phyloP scores from a whole-genome alignment of 2,888 invertebrate species.

The Epinotia nisella region DNA sequence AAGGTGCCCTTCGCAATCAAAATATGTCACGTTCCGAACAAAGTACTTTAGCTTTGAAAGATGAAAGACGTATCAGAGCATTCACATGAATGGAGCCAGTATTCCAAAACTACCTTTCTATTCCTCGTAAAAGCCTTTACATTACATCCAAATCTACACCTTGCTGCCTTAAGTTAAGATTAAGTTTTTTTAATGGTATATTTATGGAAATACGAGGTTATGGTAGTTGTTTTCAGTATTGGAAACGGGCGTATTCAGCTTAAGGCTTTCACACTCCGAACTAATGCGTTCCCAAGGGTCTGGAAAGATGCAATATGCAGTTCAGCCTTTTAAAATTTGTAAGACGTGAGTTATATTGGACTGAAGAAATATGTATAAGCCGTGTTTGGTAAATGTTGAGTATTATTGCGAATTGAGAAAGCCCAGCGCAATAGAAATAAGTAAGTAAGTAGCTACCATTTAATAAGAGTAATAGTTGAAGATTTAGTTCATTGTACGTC shows the following conservation, averaged over 20 bases:
- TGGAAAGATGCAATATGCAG: slow-evolving; percentile 24
- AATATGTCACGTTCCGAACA: slow-evolving; percentile 3
- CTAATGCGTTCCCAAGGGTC: slow-evolving; percentile 28
- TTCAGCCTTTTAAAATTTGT: background rate
- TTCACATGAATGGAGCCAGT: slow-evolving; percentile 14
- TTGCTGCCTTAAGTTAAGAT: background rate
- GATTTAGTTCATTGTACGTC: no score
- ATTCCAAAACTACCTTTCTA: background rate
- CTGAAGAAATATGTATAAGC: no score
- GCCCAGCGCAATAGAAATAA: background rate
- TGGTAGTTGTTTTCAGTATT: background rate
- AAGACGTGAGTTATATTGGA: background rate
- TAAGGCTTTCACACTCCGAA: slow-evolving; percentile 10
- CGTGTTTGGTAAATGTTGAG: background rate
- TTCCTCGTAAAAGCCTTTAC: background rate
- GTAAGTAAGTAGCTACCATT: no score
- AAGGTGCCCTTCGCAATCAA: background rate
- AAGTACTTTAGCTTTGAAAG: slow-evolving; percentile 7
- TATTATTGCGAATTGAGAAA: background rate
- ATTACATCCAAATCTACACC: background rate
- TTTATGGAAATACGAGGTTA: background rate
- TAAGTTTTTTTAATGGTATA: background rate
- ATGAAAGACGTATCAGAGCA: slow-evolving; percentile 16
- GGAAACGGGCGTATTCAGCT: slow-evolving; percentile 8
- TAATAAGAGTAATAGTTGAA: no score